phyloP scores from a whole-genome alignment of 1,140 invertebrate genomes.

The Pseudomyrmex gracilis region DNA sequence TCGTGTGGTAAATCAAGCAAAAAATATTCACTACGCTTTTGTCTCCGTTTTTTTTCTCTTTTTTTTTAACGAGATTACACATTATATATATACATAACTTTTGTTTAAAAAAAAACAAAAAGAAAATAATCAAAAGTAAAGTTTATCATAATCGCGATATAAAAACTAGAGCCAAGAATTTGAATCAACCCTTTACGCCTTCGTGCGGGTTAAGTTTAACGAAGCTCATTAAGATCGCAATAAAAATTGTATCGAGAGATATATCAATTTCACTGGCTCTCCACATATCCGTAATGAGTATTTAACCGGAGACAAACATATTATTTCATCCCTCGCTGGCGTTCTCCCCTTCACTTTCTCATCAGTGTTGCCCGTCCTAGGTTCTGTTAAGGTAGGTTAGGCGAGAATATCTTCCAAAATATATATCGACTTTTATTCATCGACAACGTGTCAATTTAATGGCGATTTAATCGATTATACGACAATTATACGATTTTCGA shows the following conservation, averaged over 20 bases:
- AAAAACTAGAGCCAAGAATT: not conserved
- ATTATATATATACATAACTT: not conserved
- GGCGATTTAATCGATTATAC: too few relatives aligned
- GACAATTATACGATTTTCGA: constrained; percentile 2
- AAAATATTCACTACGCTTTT: constrained; percentile 34
- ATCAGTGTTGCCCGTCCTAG: constrained; percentile 38
- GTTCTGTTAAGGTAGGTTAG: constrained; percentile 69
- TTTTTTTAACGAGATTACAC: not conserved
- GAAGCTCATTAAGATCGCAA: not conserved
- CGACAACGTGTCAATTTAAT: constrained; percentile 26
- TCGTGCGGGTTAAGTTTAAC: not conserved
- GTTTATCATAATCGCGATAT: not conserved
- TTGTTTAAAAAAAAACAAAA: not conserved
- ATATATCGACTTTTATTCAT: not conserved
- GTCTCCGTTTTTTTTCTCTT: not conserved
- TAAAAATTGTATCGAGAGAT: not conserved
- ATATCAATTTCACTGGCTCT: constrained; percentile 40
- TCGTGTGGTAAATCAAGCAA: not conserved
- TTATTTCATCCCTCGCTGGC: constrained; percentile 33
- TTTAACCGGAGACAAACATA: constrained; percentile 57
- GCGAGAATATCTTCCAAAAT: constrained; percentile 44
- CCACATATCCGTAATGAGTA: not conserved
- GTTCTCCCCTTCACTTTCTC: constrained; percentile 59
- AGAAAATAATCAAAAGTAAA: not conserved
- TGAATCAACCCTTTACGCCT: not conserved